phyloP scores from a whole-genome alignment of 1,140 invertebrate genomes.

The Lasioglossum albipes region DNA sequence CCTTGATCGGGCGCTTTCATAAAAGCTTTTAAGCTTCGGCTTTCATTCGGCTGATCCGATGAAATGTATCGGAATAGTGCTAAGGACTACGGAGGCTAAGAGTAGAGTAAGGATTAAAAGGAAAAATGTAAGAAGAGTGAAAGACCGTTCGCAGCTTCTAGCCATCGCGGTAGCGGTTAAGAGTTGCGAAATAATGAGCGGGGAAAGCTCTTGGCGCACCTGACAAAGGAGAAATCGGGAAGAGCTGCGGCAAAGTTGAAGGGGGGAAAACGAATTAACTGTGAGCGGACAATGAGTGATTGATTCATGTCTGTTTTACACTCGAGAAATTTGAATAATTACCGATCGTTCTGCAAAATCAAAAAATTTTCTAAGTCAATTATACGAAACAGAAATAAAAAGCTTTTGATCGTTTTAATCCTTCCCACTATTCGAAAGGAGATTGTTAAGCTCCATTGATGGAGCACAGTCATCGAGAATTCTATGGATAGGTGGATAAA shows the following conservation, averaged over 20 bases:
- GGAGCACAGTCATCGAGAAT: too few relatives aligned
- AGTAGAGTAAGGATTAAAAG: not conserved
- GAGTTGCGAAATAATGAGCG: constrained; percentile 1
- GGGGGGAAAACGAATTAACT: not conserved
- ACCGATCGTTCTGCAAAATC: too few relatives aligned
- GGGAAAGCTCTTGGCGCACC: not conserved
- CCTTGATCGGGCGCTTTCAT: not conserved
- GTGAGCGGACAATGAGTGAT: too few relatives aligned
- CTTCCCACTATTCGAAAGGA: too few relatives aligned
- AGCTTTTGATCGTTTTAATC: too few relatives aligned
- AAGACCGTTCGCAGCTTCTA: not conserved
- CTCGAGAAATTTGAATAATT: too few relatives aligned
- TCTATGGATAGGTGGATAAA: too few relatives aligned
- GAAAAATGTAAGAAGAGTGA: not conserved
- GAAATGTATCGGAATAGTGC: not conserved
- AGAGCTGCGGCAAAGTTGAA: not conserved
- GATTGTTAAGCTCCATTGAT: too few relatives aligned
- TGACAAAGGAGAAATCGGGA: not conserved
- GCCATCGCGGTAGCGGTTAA: not conserved
- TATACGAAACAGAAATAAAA: too few relatives aligned
- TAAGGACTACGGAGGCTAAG: not conserved
- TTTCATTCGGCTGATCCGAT: constrained; percentile 16
- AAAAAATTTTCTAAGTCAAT: too few relatives aligned
- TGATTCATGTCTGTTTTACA: too few relatives aligned
- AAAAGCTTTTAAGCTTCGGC: constrained; percentile 23